Conservation (phyloP, 1,140 invertebrate genomes). For the Nylanderia fulva region DNA sequence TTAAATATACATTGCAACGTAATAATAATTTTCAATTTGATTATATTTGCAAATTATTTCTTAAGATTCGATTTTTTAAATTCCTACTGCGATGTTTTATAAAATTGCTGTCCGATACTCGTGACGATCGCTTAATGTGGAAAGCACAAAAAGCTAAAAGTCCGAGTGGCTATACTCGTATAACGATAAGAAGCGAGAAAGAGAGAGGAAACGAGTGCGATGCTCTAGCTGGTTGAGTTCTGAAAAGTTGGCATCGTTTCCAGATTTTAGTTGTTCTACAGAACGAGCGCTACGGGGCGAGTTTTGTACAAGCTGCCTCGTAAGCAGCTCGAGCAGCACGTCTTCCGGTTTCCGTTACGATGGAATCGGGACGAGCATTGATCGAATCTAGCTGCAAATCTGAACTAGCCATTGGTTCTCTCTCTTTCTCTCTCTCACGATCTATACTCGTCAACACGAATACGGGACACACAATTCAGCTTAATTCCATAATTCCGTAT, state of each 20-base stretch:
- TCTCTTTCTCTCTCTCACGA: background rate
- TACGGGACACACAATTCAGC: background rate
- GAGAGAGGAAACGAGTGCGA: background rate
- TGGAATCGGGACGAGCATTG: constrained; percentile 76
- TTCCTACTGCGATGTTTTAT: background rate
- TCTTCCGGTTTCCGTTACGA: constrained; percentile 77
- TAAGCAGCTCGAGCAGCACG: constrained; percentile 79
- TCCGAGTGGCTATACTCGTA: constrained; percentile 20
- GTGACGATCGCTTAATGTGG: constrained; percentile 20
- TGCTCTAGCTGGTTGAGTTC: constrained; percentile 32
- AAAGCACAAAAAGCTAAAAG: constrained; percentile 28
- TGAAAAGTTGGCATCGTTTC: constrained; percentile 81
- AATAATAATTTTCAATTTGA: background rate
- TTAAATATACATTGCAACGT: background rate
- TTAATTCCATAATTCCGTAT: background rate
- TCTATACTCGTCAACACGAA: background rate
- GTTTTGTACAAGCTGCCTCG: constrained; percentile 67
- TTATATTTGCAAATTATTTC: background rate
- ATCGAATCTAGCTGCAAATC: constrained; percentile 71
- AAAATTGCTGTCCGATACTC: background rate
- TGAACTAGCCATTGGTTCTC: constrained; percentile 19
- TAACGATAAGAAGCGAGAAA: background rate
- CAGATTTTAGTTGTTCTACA: constrained; percentile 76
- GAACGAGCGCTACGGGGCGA: constrained; percentile 39
- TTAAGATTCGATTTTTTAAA: background rate